A percentile compares a stretch with the other conserved stretches of the same genome.
Evolutionary conservation across 2,888 invertebrate species (phyloP).

Genomic region (Prosopocoilus inquinatus): DNA sequence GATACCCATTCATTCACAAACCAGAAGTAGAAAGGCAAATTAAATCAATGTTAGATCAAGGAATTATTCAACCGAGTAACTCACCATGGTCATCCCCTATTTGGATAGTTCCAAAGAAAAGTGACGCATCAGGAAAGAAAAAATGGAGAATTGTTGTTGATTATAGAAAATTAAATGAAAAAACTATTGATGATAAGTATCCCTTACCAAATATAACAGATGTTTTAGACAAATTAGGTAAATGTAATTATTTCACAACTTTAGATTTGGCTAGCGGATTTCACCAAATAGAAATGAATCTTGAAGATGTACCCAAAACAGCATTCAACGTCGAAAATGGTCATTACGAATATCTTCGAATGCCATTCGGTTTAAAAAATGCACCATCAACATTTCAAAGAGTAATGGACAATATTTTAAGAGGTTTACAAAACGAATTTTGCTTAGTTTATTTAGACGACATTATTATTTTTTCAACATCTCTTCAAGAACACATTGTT

Average conservation of each 20-base stretch:
- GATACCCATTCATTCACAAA: not conserved
- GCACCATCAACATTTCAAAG: conserved; percentile 33
- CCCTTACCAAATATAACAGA: conserved; percentile 27
- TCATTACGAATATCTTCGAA: conserved; percentile 32
- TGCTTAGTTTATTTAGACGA: conserved; percentile 29
- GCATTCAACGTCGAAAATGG: conserved; percentile 34
- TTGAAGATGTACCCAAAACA: conserved; percentile 31
- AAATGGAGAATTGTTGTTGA: conserved; percentile 18
- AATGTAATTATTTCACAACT: conserved; percentile 25
- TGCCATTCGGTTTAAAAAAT: conserved; percentile 36
- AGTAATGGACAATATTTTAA: conserved; percentile 28
- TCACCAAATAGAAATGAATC: conserved; percentile 26
- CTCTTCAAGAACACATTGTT: not conserved
- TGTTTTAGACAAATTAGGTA: conserved; percentile 26
- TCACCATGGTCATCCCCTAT: not conserved
- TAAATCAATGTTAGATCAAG: not conserved
- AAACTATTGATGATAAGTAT: conserved; percentile 23
- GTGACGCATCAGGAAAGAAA: conserved; percentile 10
- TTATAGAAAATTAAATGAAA: conserved; percentile 20
- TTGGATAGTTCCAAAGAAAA: conserved; percentile 21
- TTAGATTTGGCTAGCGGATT: conserved; percentile 28
- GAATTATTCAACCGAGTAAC: not conserved
- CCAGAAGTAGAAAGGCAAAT: not conserved
- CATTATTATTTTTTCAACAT: conserved; percentile 19
- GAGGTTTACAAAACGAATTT: not conserved